Evolutionary conservation across 2,113 vertebrate genomes (phyloP), one percentile per base, ranked within the genome.

Genomic region (Danio rerio): DNA sequence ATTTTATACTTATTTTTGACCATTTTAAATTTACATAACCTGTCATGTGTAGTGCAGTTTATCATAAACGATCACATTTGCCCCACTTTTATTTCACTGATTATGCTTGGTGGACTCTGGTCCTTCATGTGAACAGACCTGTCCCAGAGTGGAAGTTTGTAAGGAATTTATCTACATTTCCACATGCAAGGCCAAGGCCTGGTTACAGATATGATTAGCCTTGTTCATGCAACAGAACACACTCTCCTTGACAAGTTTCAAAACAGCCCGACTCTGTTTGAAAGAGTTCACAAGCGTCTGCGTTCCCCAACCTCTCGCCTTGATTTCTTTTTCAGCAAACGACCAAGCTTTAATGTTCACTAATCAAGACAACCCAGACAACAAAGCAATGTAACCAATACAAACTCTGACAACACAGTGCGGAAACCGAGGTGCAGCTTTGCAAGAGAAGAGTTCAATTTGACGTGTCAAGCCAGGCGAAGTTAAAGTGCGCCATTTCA

Each of bases 131-230:
- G 75, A 88, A 86, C 85, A 53, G 77, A 63, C 70, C 78, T 66
- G 16, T 65, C 78, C 69, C 63, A 1, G 83, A 81, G 84, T 82
- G 83, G 88, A 87, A 59, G 70, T 90, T 92, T 90, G 78, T 85
- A 88, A 84, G 81, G 86, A 58, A 81, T 91, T 92, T 92, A 91
- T 92, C 90, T 91, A 86, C 83, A 84, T 89, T 90, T 81, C 88
- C 88, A 88, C 86, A 90, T 86, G 77, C 88, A 89, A 88, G 89
- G 89, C 89, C 92, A 93, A 91, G 90, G 92, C 87, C 91, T 90
- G 84, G 88, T 89, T 88, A 84, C 89, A 91, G 93, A 92, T 93
- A 92, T 88, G 91, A 92, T 91, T 91, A 93, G 87, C 89, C 90
- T 91, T 88, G 88, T 82, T 87, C 40, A 62, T 85, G 87, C 86